A percentile compares a stretch with the other conserved stretches of the same genome.
Conservation (phyloP, 2,888 invertebrate genomes). For the Cryptocephalus moraei region DNA sequence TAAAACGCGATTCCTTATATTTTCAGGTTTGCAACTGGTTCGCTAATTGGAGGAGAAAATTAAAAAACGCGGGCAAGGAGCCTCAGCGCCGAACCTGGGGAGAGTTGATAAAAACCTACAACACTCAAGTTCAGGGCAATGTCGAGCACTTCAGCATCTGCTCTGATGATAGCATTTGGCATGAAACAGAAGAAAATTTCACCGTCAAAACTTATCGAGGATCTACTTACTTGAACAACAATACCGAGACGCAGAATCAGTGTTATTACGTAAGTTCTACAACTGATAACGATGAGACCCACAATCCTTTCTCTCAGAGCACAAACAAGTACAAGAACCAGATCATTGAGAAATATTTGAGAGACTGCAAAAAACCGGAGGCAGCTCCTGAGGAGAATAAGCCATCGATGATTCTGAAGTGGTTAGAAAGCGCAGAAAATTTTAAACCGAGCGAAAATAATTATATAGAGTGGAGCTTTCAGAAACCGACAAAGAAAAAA, state of each 20-base stretch:
- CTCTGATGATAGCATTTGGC: slow-evolving; percentile 72
- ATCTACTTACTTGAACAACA: slow-evolving; percentile 15
- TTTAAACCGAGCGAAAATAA: slow-evolving; percentile 63
- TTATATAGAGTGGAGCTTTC: slow-evolving; percentile 53
- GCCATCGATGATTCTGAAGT: slow-evolving; percentile 58
- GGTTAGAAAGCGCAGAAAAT: slow-evolving; percentile 65
- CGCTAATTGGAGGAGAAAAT: slow-evolving; percentile 71
- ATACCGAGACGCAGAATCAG: slow-evolving; percentile 23
- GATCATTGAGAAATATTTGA: slow-evolving; percentile 50
- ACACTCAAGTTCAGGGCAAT: slow-evolving; percentile 64
- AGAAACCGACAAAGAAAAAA: slow-evolving; percentile 27
- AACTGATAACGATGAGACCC: slow-evolving; percentile 29
- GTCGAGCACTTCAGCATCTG: slow-evolving; percentile 72
- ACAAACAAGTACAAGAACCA: slow-evolving; percentile 46
- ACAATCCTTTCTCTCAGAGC: slow-evolving; percentile 28
- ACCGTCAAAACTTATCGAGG: slow-evolving; percentile 12
- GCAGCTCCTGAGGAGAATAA: slow-evolving; percentile 21
- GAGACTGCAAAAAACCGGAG: slow-evolving; percentile 36
- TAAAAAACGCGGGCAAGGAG: slow-evolving; percentile 64
- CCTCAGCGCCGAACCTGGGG: slow-evolving; percentile 63
- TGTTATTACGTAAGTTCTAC: slow-evolving; percentile 38
- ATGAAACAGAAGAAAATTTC: slow-evolving; percentile 44
- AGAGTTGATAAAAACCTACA: slow-evolving; percentile 60
- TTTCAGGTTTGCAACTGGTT: slow-evolving; percentile 70
- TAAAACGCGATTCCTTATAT: not conserved